These are phyloP conservation scores for Varanus salvator DNA, from an alignment of 2,113 vertebrate genomes.

Conservation along the genomic window DNA sequence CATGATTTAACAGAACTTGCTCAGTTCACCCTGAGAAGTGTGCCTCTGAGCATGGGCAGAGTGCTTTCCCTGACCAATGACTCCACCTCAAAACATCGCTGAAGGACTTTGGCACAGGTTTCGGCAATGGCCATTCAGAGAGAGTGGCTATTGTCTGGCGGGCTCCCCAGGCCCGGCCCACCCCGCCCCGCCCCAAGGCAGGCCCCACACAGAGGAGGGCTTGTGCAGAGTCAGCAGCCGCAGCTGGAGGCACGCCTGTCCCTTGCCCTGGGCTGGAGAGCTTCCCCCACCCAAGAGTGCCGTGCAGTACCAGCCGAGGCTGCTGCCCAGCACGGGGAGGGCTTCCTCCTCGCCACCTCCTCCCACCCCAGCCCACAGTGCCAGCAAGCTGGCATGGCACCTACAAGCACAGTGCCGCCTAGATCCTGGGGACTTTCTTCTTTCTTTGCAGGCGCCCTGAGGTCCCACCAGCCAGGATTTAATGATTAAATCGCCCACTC, in stretches of 20 bases:
- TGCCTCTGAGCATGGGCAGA: background rate
- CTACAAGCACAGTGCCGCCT: background rate
- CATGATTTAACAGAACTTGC: background rate
- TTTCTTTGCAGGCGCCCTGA: too few species aligned
- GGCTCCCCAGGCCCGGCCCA: background rate
- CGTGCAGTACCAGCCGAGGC: conserved; percentile 71
- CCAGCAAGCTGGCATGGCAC: background rate
- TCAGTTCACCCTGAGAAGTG: background rate
- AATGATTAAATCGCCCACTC: too few species aligned
- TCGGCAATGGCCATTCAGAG: background rate
- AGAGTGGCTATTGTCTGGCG: background rate
- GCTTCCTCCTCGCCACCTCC: background rate
- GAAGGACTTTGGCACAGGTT: too few species aligned
- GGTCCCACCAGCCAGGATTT: too few species aligned
- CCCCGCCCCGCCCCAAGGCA: background rate
- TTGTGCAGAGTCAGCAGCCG: conserved; percentile 60
- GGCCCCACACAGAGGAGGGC: conserved; percentile 59
- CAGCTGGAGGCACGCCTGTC: conserved; percentile 27
- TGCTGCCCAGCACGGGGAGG: conserved; percentile 46
- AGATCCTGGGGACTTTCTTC: background rate
- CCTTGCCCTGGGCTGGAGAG: conserved; percentile 1
- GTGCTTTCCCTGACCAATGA: background rate
- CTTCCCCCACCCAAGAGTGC: conserved; percentile 58
- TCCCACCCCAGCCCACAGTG: background rate
- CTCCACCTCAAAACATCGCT: background rate